These are phyloP conservation scores for Ichneumoninae sp. DNA, from an alignment of 2,888 invertebrate species.

Conservation along the genomic window DNA sequence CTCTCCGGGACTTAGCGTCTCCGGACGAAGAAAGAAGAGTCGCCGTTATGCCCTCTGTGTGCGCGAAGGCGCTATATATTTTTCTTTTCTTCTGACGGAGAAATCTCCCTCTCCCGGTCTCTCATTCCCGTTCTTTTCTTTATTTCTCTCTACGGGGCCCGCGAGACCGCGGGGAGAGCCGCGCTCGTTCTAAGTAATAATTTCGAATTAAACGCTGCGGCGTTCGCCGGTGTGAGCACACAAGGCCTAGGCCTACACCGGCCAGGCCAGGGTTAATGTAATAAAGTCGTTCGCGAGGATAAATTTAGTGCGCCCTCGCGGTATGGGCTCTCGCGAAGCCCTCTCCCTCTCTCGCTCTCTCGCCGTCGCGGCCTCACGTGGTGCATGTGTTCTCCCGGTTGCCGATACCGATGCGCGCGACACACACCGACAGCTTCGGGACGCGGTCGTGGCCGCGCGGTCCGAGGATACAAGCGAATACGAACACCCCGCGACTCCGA, in stretches of 20 bases:
- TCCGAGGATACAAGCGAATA: conserved; percentile 20
- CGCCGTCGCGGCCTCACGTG: conserved; percentile 69
- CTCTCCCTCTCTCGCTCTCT: background rate
- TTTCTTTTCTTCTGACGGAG: background rate
- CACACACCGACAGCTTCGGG: conserved; percentile 62
- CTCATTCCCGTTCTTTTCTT: conserved; percentile 33
- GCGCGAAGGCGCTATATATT: background rate
- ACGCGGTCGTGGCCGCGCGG: conserved; percentile 71
- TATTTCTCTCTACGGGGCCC: conserved; percentile 23
- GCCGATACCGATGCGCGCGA: conserved; percentile 6
- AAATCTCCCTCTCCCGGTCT: conserved; percentile 2
- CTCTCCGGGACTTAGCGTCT: conserved; percentile 6
- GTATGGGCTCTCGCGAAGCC: conserved; percentile 49
- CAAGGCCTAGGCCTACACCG: conserved; percentile 42
- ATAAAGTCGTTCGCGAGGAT: conserved; percentile 82
- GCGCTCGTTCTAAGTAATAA: conserved; percentile 78
- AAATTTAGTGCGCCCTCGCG: conserved; percentile 78
- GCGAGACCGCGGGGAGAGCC: conserved; percentile 41
- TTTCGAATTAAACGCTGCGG: conserved; percentile 81
- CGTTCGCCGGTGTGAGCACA: conserved; percentile 40
- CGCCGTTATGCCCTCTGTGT: background rate
- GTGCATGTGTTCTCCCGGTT: conserved; percentile 66
- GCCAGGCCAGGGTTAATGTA: conserved; percentile 77
- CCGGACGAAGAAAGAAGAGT: conserved; percentile 6
- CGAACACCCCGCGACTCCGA: conserved; percentile 43